Evolutionary conservation across 2,888 invertebrate genomes (phyloP).

Genomic region (Arge pagana): DNA sequence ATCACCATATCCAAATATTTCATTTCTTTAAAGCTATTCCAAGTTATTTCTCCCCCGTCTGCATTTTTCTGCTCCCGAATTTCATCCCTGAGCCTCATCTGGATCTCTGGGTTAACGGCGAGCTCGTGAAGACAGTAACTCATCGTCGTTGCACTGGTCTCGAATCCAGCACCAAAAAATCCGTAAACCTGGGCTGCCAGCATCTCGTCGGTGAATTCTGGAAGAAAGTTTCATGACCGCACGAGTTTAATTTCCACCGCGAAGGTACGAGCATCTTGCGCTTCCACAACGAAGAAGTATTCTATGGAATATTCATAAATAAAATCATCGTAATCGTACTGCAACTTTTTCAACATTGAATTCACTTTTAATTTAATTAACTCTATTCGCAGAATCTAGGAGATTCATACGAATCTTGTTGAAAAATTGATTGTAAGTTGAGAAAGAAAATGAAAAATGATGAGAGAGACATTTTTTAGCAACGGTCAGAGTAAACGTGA

Average conservation of each 20-base stretch:
- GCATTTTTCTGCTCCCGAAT: conserved; percentile 24
- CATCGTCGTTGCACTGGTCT: conserved; percentile 42
- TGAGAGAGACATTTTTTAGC: too few relatives aligned
- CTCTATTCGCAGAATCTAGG: too few relatives aligned
- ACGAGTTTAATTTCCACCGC: too few relatives aligned
- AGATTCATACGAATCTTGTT: too few relatives aligned
- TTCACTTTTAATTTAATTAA: too few relatives aligned
- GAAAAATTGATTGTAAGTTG: too few relatives aligned
- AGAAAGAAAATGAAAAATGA: too few relatives aligned
- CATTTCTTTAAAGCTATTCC: conserved; percentile 50
- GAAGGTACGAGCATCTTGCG: too few relatives aligned
- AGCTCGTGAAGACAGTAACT: conserved; percentile 41
- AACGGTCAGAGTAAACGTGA: not conserved
- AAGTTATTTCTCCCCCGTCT: not conserved
- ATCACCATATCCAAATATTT: conserved; percentile 56
- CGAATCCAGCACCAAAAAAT: conserved; percentile 44
- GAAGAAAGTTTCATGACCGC: conserved; percentile 12
- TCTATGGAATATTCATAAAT: too few relatives aligned
- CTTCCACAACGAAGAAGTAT: too few relatives aligned
- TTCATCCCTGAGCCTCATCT: conserved; percentile 38
- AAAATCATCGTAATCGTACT: too few relatives aligned
- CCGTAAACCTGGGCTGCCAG: conserved; percentile 41
- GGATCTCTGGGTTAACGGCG: conserved; percentile 38
- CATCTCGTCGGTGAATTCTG: conserved; percentile 33
- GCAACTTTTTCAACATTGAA: too few relatives aligned